Base-by-base conservation (phyloP, 2,113 vertebrate species). In the Leptodactylus fuscus region DNA sequence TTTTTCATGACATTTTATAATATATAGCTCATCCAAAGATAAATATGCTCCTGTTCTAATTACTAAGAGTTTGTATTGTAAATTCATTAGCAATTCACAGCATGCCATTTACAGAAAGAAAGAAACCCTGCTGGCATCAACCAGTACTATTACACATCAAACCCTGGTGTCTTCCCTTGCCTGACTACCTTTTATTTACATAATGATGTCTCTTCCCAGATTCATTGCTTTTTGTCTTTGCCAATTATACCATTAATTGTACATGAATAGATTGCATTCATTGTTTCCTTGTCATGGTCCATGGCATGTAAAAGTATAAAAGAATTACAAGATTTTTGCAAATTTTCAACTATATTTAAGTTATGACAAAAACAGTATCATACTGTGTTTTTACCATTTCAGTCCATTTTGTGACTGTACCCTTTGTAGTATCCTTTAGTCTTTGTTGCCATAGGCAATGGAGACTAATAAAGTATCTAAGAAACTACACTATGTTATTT, bases 181-280 rank as follows among this genome's bases (percentile, higher is more conserved):
- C 77, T 86, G 67, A 73, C 76, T 86, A 86, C 76, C 77, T 86
- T 86, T 86, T 81, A 86, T 80, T 81, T 81, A 86, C 77, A 71
- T 81, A 86, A 81, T 86, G 81, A 81, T 58, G 84, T 80, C n/a
- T 81, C 5, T 73, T 86, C 49, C 84, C 65, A 86, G 77, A 70
- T 67, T 73, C 76, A 86, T 86, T 73, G 84, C 38, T 58, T 81
- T 67, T 86, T 73, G 67, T 51, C 70, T n/a, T 18, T 60, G 77
- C 65, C 77, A 86, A 86, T 86, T 86, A 86, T 80, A 86, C 18
- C 27, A 86, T 81, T 73, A 73, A 73, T 81, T 81, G 77, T 73
- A 81, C 76, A 73, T 86, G 51, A 86, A 81, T 81, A 44, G 58
- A 71, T 73, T 46, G 32, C 18, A 46, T 79, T 60, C 24, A 83